phyloP scores from a whole-genome alignment of 23 tunicate genomes.

The Halocynthia aurantium region DNA sequence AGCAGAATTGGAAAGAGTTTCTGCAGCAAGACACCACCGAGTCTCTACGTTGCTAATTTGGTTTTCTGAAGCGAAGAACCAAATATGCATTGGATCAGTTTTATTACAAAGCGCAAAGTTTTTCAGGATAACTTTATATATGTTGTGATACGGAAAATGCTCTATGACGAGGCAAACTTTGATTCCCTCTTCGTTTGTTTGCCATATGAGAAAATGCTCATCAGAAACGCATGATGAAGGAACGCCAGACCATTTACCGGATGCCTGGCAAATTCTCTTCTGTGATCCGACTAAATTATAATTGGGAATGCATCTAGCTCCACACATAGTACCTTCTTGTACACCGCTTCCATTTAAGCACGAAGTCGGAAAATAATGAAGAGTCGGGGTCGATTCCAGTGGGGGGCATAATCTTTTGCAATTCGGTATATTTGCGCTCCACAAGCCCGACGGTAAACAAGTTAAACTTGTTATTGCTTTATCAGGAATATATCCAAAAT shows the following conservation, averaged over 20 bases:
- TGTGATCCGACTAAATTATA: background rate
- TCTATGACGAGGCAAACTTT: background rate
- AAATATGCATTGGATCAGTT: background rate
- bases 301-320: constrained; percentile 9
- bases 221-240: constrained; percentile 14
- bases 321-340: constrained; percentile 8
- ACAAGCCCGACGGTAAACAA: constrained; percentile 18
- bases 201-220: constrained; percentile 7
- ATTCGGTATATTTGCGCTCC: constrained; percentile 16
- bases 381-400: background rate
- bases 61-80: constrained; percentile 7
- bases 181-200: background rate
- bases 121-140: constrained; percentile 1
- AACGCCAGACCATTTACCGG: constrained; percentile 20
- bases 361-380: background rate
- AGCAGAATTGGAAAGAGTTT: background rate
- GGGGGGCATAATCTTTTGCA: constrained; percentile 24
- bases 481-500: background rate
- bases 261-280: constrained; percentile 6
- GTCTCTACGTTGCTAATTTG: constrained; percentile 17
- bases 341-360: constrained; percentile 2
- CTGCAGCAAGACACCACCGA: constrained; percentile 22
- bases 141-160: constrained; percentile 25
- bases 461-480: background rate
- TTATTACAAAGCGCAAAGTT: background rate